Conservation (phyloP, 2,113 vertebrate genomes). For the Nycticryphes semicollaris region DNA sequence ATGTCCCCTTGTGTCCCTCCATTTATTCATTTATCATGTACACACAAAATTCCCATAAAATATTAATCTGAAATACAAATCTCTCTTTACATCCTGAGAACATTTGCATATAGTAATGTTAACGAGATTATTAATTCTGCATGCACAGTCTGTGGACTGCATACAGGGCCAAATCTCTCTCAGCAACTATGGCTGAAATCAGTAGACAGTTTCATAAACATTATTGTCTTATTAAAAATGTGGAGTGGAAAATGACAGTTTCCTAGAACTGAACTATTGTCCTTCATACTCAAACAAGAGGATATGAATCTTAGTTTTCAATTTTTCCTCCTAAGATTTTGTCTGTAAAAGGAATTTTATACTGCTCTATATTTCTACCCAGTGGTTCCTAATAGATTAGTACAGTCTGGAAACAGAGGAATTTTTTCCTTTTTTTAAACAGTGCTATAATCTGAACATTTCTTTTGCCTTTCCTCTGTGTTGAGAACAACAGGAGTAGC, state of each 20-base stretch:
- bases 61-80: slow-evolving; percentile 69
- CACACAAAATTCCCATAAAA: slow-evolving; percentile 56
- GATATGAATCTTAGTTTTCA: not conserved
- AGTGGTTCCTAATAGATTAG: not conserved
- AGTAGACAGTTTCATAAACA: not conserved
- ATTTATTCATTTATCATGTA: slow-evolving; percentile 66
- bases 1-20: slow-evolving; percentile 55
- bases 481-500: not conserved
- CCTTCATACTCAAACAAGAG: not conserved
- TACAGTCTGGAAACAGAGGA: not conserved
- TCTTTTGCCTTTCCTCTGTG: not conserved
- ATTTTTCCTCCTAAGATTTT: not conserved
- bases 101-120: slow-evolving; percentile 60
- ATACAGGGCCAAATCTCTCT: not conserved
- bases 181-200: not conserved
- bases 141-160: slow-evolving; percentile 32
- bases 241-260: not conserved
- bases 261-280: not conserved
- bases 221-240: not conserved
- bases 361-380: not conserved
- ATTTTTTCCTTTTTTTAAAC: not conserved
- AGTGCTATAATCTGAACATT: not conserved
- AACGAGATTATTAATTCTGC: slow-evolving; percentile 63
- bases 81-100: slow-evolving; percentile 37
- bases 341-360: not conserved